phyloP scores from a whole-genome alignment of 2,797 vertebrate genomes.

The Bothrops alternatus region DNA sequence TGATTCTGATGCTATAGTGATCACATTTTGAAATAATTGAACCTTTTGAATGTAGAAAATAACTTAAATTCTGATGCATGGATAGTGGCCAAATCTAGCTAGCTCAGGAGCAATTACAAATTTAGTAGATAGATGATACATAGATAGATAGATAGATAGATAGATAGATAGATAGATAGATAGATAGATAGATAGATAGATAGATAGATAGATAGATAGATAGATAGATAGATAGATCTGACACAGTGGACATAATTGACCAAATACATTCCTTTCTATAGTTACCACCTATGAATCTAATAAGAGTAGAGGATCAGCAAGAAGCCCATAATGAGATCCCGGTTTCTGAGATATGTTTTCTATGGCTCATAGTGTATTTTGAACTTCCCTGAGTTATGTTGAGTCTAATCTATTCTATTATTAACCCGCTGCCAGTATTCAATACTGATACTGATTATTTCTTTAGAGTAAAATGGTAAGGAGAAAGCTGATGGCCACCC shows the following conservation, averaged over 20 bases:
- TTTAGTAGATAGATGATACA: too few relatives aligned
- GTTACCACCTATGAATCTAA: neutral
- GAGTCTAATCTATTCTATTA: neutral
- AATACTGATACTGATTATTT: neutral
- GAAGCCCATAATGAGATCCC: neutral
- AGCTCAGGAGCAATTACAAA: neutral
- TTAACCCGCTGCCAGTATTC: neutral
- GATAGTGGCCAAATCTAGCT: neutral
- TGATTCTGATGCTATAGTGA: neutral
- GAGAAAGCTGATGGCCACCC: neutral
- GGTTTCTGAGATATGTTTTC: neutral
- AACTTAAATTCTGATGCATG: neutral
- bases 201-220: too few relatives aligned
- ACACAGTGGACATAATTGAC: neutral
- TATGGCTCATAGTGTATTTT: neutral
- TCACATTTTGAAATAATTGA: neutral
- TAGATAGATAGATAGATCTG: neutral
- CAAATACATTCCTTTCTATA: neutral
- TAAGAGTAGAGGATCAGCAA: neutral
- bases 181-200: too few relatives aligned
- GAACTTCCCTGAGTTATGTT: neutral
- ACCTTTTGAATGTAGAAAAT: neutral
- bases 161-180: too few relatives aligned
- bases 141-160: too few relatives aligned
- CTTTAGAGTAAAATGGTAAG: neutral